phyloP scores from a whole-genome alignment of 2,113 vertebrate species.

The Halichoerus grypus region DNA sequence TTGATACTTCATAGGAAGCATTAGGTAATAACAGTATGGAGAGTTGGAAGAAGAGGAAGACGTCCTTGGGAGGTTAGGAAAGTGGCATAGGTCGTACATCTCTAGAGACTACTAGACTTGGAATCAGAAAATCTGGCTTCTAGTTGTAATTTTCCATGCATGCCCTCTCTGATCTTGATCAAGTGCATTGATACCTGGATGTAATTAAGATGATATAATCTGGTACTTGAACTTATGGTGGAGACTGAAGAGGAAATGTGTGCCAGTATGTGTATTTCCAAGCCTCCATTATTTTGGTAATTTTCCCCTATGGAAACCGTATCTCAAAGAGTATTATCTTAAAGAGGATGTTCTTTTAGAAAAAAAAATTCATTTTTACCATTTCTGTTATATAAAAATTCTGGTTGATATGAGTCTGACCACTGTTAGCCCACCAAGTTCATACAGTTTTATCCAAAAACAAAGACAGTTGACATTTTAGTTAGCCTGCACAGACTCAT shows the following conservation, averaged over 20 bases:
- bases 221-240: not conserved
- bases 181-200: not conserved
- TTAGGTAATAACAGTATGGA: not conserved
- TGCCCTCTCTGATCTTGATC: not conserved
- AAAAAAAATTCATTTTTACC: not conserved
- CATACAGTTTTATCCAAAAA: not conserved
- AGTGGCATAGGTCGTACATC: not conserved
- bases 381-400: constrained; percentile 42
- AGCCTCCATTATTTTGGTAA: not conserved
- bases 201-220: not conserved
- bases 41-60: not conserved
- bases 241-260: not conserved
- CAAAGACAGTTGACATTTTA: constrained; percentile 37
- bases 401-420: not conserved
- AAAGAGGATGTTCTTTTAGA: not conserved
- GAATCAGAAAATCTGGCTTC: not conserved
- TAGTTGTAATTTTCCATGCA: not conserved
- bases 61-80: not conserved
- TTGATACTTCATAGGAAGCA: not conserved
- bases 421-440: not conserved
- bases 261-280: not conserved
- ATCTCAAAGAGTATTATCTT: constrained; percentile 24
- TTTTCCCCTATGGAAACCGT: not conserved
- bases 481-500: not conserved
- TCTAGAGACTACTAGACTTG: not conserved